Percentiles rank a stretch among this genome's conserved stretches.
Evolutionary conservation across 2,797 vertebrate species (phyloP).

Genomic region (Oreochromis mossambicus): DNA sequence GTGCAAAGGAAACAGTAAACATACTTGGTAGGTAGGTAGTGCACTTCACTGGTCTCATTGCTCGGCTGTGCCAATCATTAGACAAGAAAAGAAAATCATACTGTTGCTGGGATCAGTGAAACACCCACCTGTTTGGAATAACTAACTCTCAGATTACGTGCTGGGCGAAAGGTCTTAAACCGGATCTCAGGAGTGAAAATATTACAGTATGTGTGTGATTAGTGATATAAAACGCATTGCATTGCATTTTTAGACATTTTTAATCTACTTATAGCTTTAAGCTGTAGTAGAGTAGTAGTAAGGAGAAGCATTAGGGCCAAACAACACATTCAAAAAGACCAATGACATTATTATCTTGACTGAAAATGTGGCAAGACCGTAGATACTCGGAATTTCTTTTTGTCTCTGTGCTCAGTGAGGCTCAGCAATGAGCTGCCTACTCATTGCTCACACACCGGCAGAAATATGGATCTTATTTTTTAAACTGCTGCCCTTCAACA

Average conservation of each 20-base stretch:
- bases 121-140: not conserved
- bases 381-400: not conserved
- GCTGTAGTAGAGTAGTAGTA: not conserved
- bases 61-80: not conserved
- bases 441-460: not conserved
- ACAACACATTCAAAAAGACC: not conserved
- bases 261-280: not conserved
- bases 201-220: not conserved
- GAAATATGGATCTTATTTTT: slow-evolving; percentile 12
- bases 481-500: slow-evolving; percentile 5
- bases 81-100: not conserved
- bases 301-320: not conserved
- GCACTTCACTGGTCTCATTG: not conserved
- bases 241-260: not conserved
- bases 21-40: too few relatives aligned
- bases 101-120: not conserved
- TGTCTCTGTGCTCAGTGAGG: not conserved
- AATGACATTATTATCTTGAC: slow-evolving; percentile 13
- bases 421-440: not conserved
- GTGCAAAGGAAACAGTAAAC: too few relatives aligned
- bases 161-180: not conserved
- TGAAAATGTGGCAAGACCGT: not conserved
- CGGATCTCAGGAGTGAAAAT: not conserved
- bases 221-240: not conserved
- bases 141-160: not conserved